Base-by-base conservation (phyloP, 2,113 vertebrate genomes). In the Rostratula benghalensis region DNA sequence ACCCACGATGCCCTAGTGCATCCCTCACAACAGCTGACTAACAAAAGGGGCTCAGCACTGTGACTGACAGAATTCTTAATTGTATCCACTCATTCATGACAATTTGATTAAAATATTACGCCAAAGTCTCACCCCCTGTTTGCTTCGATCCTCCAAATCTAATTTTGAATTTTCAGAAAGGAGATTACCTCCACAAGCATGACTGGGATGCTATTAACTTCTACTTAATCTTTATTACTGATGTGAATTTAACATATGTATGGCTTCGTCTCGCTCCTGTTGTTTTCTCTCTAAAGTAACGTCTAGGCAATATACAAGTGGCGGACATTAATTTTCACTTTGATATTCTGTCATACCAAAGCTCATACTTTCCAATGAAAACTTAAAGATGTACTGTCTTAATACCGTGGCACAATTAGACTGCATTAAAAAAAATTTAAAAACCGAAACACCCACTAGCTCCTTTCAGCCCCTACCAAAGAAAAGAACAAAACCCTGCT, bases 51-150 rank as follows among this genome's bases (percentile, higher is more conserved):
- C 98, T 96, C 98, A 87, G 98, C 97, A 96, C 98, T 96, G 98
- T 99, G 99, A 99, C 98, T 99, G 99, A 99, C 99, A 99, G 98
- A 98, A 99, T 99, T 98, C 98, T 98, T 99, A 99, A 99, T 99
- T 99, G 99, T 99, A 99, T 99, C 98, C 99, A 99, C 98, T 99
- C 99, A 99, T 98, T 99, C 99, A 99, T 99, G 99, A 99, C 99
- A 99, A 99, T 99, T 99, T 99, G 99, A 99, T 99, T 99, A 99
- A 99, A 99, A 99, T 99, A 99, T 99, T 99, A 99, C 98, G 98
- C 98, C 98, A 98, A 99, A 99, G 99, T 99, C 99, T 99, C 99
- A 98, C 98, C 99, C 99, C 98, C 98, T 99, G 99, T 99, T 99
- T 99, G 99, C 99, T 99, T 98, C 98, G 98, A 99, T 99, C 98